Conservation (phyloP, 2,797 vertebrate species). For the Melanotaenia nigrans region DNA sequence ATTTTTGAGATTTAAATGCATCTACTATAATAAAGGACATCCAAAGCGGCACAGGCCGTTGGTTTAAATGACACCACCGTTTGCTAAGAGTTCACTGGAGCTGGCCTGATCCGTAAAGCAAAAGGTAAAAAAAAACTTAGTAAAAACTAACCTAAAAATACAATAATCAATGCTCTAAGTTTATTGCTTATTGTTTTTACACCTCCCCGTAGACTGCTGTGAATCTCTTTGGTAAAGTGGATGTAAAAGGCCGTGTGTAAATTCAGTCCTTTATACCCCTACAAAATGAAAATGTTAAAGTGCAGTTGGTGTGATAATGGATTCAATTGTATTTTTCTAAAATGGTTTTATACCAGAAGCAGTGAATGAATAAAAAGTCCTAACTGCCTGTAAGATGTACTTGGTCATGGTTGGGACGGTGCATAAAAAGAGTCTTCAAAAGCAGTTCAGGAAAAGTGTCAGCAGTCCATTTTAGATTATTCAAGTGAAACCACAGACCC, state of each 20-base stretch:
- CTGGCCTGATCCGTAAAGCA: not conserved
- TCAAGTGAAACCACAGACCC: constrained; percentile 54
- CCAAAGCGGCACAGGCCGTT: constrained; percentile 18
- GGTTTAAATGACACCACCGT: constrained; percentile 25
- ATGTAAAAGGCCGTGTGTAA: not conserved
- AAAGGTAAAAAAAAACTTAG: constrained; percentile 13
- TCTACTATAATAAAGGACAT: constrained; percentile 31
- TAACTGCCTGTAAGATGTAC: constrained; percentile 54
- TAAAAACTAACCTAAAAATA: not conserved
- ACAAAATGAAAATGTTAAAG: not conserved
- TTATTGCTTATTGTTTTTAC: not conserved
- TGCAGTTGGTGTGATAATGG: constrained; percentile 9
- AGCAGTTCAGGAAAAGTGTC: constrained; percentile 65
- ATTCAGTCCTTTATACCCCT: not conserved
- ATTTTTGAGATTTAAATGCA: constrained; percentile 27
- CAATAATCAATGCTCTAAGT: not conserved
- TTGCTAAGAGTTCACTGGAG: constrained; percentile 25
- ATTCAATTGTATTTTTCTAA: constrained; percentile 27
- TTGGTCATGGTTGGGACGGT: constrained; percentile 49
- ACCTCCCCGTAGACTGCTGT: not conserved
- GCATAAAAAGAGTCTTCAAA: constrained; percentile 60
- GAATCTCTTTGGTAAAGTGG: not conserved
- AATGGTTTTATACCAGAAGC: constrained; percentile 22
- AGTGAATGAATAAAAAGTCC: constrained; percentile 40
- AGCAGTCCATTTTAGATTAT: constrained; percentile 61